Percentiles rank a stretch among this genome's conserved stretches.
phyloP scores from a whole-genome alignment of 2,888 invertebrate species.

The Sycophila texana region DNA sequence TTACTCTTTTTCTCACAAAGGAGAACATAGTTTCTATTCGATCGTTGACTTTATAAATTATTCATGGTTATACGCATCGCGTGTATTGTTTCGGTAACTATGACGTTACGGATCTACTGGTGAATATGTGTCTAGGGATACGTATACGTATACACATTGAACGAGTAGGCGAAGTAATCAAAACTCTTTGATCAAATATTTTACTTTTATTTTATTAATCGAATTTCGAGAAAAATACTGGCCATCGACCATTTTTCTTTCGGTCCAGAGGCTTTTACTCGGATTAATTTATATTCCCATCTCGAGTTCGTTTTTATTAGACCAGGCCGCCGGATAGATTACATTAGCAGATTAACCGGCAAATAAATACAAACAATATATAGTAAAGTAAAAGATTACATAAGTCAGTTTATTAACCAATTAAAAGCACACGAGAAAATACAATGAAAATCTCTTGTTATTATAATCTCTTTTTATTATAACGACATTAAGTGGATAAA shows the following conservation, averaged over 20 bases:
- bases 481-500: no score
- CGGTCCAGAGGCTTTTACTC: background rate
- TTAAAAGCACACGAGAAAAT: no score
- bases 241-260: background rate
- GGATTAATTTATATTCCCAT: no score
- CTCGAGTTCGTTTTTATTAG: no score
- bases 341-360: no score
- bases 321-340: no score
- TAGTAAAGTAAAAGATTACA: no score
- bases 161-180: constrained; percentile 51
- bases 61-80: constrained; percentile 56
- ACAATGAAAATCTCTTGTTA: no score
- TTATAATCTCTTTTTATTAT: no score
- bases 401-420: no score
- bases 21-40: constrained; percentile 30
- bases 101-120: constrained; percentile 23
- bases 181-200: constrained; percentile 26
- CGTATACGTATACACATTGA: background rate
- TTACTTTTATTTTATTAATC: background rate
- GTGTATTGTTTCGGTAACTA: constrained; percentile 39
- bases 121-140: background rate
- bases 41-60: constrained; percentile 46
- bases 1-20: constrained; percentile 15
- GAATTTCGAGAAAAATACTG: background rate
- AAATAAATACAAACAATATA: no score